These are phyloP conservation scores for Rhagologus leucostigma DNA, from an alignment of 2,113 vertebrate species.

Conservation along the genomic window DNA sequence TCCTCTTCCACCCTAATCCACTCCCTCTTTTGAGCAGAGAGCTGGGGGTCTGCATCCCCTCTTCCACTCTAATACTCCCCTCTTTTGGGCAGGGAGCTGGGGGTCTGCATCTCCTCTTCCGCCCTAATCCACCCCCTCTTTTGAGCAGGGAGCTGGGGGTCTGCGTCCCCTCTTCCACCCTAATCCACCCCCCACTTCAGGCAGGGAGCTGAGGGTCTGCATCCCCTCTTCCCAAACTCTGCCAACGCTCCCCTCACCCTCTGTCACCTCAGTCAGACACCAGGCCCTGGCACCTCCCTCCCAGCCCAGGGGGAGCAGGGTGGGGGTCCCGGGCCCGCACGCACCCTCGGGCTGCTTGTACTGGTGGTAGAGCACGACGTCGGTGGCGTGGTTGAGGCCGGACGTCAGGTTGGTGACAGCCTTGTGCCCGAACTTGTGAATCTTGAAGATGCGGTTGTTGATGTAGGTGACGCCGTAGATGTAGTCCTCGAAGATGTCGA, in stretches of 20 bases:
- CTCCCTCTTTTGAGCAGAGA: no score
- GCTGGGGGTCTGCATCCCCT: no score
- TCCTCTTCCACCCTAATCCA: no score
- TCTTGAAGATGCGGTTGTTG: slow-evolving; percentile 93
- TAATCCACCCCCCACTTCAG: not conserved
- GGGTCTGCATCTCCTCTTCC: no score
- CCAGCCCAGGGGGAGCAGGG: not conserved
- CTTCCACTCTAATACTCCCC: no score
- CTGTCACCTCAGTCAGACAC: not conserved
- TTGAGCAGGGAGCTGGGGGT: not conserved
- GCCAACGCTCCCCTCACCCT: not conserved
- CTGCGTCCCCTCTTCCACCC: no score
- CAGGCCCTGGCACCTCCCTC: not conserved
- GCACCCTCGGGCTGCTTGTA: slow-evolving; percentile 94
- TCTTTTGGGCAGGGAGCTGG: no score
- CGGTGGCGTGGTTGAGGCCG: slow-evolving; percentile 91
- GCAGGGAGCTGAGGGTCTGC: not conserved
- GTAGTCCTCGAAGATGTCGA: slow-evolving; percentile 96
- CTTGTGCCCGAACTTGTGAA: slow-evolving; percentile 94
- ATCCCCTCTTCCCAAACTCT: not conserved
- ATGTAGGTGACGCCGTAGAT: slow-evolving; percentile 97
- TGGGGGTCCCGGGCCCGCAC: not conserved
- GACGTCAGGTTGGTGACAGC: slow-evolving; percentile 87
- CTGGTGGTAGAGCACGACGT: slow-evolving; percentile 92
- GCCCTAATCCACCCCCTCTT: no score